phyloP scores from a whole-genome alignment of 1,140 invertebrate genomes.

The Anastatus disparis region DNA sequence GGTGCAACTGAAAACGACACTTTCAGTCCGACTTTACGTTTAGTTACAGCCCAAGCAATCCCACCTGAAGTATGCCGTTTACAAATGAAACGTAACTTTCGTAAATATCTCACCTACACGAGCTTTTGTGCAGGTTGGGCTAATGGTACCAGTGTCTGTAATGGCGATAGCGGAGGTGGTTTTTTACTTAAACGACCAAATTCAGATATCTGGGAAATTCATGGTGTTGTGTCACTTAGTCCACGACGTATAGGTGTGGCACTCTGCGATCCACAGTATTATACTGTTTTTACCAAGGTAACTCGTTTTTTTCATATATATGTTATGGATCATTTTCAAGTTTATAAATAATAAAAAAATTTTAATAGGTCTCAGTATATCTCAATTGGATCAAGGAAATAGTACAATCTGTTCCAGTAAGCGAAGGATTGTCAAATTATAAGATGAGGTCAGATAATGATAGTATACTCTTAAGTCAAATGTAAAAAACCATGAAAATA shows the following conservation, averaged over 20 bases:
- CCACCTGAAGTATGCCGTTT: conserved; percentile 54
- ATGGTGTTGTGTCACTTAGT: conserved; percentile 65
- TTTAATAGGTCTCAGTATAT: conserved; percentile 48
- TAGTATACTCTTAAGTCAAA: background rate
- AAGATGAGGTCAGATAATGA: too few species aligned
- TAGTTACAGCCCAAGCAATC: conserved; percentile 54
- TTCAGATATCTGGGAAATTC: conserved; percentile 55
- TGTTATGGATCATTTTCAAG: too few species aligned
- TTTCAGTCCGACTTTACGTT: conserved; percentile 51
- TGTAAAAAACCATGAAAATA: too few species aligned
- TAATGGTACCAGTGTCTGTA: conserved; percentile 64
- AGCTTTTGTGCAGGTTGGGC: conserved; percentile 64
- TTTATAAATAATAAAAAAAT: too few species aligned
- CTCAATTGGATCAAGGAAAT: conserved; percentile 47
- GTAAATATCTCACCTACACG: conserved; percentile 64
- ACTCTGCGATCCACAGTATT: conserved; percentile 61
- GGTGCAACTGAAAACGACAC: conserved; percentile 64
- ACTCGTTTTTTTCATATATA: too few species aligned
- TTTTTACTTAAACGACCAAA: conserved; percentile 50
- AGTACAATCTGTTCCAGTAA: conserved; percentile 41
- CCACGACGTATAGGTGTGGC: conserved; percentile 55
- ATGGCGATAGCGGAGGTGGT: conserved; percentile 66
- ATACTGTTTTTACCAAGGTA: conserved; percentile 66
- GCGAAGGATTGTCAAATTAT: conserved; percentile 1
- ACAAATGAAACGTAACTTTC: conserved; percentile 58